phyloP scores from a whole-genome alignment of 1,140 invertebrate species.

The Leucophenga varia region DNA sequence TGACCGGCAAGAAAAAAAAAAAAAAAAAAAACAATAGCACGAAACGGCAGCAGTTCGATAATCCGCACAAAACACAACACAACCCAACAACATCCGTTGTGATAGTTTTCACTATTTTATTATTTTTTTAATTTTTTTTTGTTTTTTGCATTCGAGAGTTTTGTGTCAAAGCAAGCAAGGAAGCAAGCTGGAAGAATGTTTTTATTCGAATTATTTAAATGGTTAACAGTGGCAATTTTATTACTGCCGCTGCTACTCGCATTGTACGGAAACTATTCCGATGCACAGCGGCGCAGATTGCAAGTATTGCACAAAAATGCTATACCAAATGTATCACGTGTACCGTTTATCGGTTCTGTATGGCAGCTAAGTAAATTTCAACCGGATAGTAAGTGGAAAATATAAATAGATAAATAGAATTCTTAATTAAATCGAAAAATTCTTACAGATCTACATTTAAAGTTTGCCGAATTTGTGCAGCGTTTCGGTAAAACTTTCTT shows the following conservation, averaged over 20 bases:
- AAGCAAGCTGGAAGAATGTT: too few relatives aligned
- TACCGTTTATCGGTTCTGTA: constrained; percentile 32
- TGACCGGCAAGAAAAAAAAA: too few relatives aligned
- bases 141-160: too few relatives aligned
- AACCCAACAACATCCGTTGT: too few relatives aligned
- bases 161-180: too few relatives aligned
- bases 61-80: too few relatives aligned
- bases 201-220: too few relatives aligned
- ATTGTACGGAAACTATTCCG: constrained; percentile 60
- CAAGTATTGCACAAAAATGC: constrained; percentile 12
- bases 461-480: constrained; percentile 33
- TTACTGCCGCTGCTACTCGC: constrained; percentile 20
- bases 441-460: constrained; percentile 32
- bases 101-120: too few relatives aligned
- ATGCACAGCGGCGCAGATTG: constrained; percentile 23
- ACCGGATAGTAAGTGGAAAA: constrained; percentile 35
- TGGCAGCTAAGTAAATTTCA: constrained; percentile 40
- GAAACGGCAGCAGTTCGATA: too few relatives aligned
- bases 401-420: background rate
- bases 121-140: too few relatives aligned
- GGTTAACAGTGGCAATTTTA: too few relatives aligned
- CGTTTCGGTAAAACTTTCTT: constrained; percentile 61
- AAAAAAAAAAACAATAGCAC: too few relatives aligned
- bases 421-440: background rate
- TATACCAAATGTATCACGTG: constrained; percentile 32